Conservation (phyloP, 2,888 invertebrate species). For the Heliconius ismenius region DNA sequence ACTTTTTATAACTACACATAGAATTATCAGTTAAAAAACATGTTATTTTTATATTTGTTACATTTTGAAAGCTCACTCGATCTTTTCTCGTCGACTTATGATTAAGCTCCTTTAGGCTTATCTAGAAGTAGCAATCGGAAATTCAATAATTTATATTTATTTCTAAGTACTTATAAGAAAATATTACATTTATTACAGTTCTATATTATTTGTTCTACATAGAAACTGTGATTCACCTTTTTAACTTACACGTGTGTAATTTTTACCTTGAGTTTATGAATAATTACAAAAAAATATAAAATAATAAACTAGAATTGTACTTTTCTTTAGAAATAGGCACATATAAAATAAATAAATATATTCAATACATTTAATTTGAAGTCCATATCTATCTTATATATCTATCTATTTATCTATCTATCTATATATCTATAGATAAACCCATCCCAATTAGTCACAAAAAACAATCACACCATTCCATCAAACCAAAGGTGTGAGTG, state of each 20-base stretch:
- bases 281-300: background rate
- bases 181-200: background rate
- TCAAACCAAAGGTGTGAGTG: constrained; percentile 75
- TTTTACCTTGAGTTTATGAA: constrained; percentile 3
- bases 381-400: background rate
- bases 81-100: constrained; percentile 11
- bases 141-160: constrained; percentile 1
- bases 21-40: constrained; percentile 50
- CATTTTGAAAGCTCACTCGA: constrained; percentile 32
- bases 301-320: background rate
- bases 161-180: background rate
- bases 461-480: constrained; percentile 75
- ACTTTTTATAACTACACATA: constrained; percentile 58
- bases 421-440: constrained; percentile 45
- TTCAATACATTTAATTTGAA: background rate
- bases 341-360: background rate
- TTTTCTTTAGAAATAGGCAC: background rate
- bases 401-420: too few species aligned
- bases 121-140: background rate
- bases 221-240: constrained; percentile 2
- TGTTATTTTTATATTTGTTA: constrained; percentile 33
- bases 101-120: constrained; percentile 10
- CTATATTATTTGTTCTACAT: background rate
- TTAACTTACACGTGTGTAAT: constrained; percentile 9
- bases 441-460: constrained; percentile 72